These are phyloP conservation scores for Perdita meconis DNA, from an alignment of 2,888 invertebrate genomes.

Conservation along the genomic window DNA sequence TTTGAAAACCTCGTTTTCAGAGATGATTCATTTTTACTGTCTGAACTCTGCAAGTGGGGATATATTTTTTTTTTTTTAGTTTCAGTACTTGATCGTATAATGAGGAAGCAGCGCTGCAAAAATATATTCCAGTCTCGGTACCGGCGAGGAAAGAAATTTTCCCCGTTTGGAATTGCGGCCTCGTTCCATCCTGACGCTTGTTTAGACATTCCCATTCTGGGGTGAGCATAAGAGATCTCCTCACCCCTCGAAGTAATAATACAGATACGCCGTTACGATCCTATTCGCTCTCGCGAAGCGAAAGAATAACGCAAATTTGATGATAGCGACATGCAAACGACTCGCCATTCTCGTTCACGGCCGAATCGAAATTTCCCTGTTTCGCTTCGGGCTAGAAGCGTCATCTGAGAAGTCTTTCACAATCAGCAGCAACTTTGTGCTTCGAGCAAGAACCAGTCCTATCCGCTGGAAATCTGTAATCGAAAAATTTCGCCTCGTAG, in stretches of 20 bases:
- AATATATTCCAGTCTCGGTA: not conserved
- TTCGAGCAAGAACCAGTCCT: not conserved
- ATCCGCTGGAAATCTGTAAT: not conserved
- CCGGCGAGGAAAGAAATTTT: conserved; percentile 39
- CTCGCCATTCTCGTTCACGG: conserved; percentile 33
- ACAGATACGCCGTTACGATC: conserved; percentile 44
- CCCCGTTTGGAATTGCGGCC: conserved; percentile 18
- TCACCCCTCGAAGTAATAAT: conserved; percentile 38
- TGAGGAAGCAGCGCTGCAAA: not conserved
- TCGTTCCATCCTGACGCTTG: conserved; percentile 33
- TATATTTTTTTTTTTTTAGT: no score
- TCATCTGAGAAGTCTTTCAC: not conserved
- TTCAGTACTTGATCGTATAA: not conserved
- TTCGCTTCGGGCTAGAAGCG: not conserved
- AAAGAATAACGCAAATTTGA: conserved; percentile 54
- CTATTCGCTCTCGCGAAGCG: conserved; percentile 41
- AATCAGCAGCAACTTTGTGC: not conserved
- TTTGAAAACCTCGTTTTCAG: no score
- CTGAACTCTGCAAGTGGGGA: no score
- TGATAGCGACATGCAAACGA: conserved; percentile 51
- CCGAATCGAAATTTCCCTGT: conserved; percentile 22
- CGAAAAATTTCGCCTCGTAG: not conserved
- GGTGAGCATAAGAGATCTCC: conserved; percentile 5
- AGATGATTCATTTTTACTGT: no score
- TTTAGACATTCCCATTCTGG: conserved; percentile 40